Base-by-base conservation (phyloP, 2,113 vertebrate species). In the Clarias magur region DNA sequence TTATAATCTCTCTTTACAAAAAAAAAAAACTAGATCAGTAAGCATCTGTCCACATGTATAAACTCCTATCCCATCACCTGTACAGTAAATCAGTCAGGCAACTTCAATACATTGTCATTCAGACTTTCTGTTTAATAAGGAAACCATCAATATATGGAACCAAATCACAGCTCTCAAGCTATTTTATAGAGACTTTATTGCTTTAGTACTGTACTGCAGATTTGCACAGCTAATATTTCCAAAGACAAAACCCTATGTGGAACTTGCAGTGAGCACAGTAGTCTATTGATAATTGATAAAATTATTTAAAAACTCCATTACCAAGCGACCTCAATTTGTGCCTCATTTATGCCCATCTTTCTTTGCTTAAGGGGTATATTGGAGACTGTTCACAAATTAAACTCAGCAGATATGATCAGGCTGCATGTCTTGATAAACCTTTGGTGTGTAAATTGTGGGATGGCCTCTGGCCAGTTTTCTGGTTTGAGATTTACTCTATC, bases 391-490 rank as follows among this genome's bases (percentile, higher is more conserved):
- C 25, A 38, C 81, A 63, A 68, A 84, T 83, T 13, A 75, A 78
- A 54, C 56, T 57, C 30, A 4, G 17, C 17, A 42, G 73, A 57
- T 57, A 23, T 56, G 56, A 75, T 53, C 27, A 85, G 62, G 2
- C 42, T 48, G 84, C 13, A 63, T 54, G 75, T 54, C 48, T 59
- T n/a, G 80, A 12, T 48, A 42, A 34, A 63, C 54, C 9, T 68
- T 82, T 60, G 12, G 56, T 38, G 72, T 68, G 68, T 62, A 57
- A 80, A 42, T 5, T 67, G 19, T 42, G 75, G 38, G 48, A 34
- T 63, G 48, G 65, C 56, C 65, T 79, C 48, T 3, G 48, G 84
- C 80, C 27, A 70, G 48, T 81, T 86, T 70, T 75, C 76, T 76
- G 34, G 42, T 73, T 62, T 48, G 80, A 78, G 85, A 82, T 81